Evolutionary conservation across 2,797 vertebrate species (phyloP).

Genomic region (Limosa lapponica): DNA sequence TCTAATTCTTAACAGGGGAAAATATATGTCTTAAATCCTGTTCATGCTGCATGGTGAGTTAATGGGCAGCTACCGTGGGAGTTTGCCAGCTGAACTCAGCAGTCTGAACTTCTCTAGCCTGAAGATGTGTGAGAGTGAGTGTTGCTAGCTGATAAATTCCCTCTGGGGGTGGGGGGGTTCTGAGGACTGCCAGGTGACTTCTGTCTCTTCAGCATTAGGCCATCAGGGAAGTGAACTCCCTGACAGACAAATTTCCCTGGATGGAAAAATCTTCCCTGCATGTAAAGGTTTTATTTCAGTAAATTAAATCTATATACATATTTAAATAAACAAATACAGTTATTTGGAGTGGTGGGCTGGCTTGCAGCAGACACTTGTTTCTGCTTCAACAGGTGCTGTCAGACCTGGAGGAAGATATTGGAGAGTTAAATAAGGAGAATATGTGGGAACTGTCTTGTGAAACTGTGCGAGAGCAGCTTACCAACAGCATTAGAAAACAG

Average conservation of each 20-base stretch:
- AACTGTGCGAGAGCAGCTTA: constrained; percentile 91
- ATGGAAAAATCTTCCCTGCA: not conserved
- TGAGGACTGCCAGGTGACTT: not conserved
- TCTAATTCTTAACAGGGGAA: not conserved
- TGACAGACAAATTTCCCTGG: not conserved
- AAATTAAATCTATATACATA: not conserved
- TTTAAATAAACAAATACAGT: not conserved
- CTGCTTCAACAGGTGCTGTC: constrained; percentile 79
- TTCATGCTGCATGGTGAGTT: not conserved
- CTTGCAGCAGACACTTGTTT: not conserved
- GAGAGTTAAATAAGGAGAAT: constrained; percentile 85
- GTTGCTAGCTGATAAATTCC: not conserved
- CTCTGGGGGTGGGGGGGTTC: not conserved
- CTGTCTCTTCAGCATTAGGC: not conserved
- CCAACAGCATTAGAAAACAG: constrained; percentile 95
- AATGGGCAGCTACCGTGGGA: not conserved
- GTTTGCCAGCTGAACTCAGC: not conserved
- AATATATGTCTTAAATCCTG: not conserved
- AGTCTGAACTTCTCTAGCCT: not conserved
- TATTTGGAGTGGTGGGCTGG: not conserved
- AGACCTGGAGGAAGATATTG: constrained; percentile 86
- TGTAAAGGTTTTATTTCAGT: not conserved
- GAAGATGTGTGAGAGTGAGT: not conserved
- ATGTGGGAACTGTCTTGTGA: constrained; percentile 92
- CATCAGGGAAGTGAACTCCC: not conserved